phyloP scores from a whole-genome alignment of 2,797 vertebrate genomes.

The Gallinago nigripennis region DNA sequence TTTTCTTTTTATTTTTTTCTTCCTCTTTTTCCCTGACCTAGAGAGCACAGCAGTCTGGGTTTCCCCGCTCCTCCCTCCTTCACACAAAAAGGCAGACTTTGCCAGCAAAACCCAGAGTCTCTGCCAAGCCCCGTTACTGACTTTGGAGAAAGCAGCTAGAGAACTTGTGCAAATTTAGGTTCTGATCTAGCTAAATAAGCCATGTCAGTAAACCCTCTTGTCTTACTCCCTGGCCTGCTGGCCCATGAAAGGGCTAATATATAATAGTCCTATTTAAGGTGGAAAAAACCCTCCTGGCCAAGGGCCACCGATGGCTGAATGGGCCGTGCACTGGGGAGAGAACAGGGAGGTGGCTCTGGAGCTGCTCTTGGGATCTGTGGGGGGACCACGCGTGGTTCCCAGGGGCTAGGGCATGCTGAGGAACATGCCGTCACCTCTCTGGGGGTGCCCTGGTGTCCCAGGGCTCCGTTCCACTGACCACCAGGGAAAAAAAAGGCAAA shows the following conservation, averaged over 20 bases:
- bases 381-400: rapidly evolving
- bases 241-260: constrained; percentile 31
- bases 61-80: constrained; percentile 55
- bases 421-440: background rate
- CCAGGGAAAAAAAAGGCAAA: background rate
- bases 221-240: constrained; percentile 41
- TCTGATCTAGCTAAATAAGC: constrained; percentile 65
- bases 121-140: constrained; percentile 61
- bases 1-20: background rate
- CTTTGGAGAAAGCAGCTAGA: constrained; percentile 54
- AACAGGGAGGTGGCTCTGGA: background rate
- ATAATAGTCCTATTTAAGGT: constrained; percentile 55
- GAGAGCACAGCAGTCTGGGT: constrained; percentile 50
- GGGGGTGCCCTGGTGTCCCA: background rate
- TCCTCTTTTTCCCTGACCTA: constrained; percentile 1
- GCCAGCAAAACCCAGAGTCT: constrained; percentile 52
- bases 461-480: background rate
- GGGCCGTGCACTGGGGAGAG: background rate
- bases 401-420: background rate
- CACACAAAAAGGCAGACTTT: constrained; percentile 54
- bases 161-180: constrained; percentile 40
- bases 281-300: constrained; percentile 46
- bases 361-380: background rate
- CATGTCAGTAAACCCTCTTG: constrained; percentile 51
- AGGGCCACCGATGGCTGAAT: background rate